A percentile compares a stretch with the other conserved stretches of the same genome.
phyloP scores from a whole-genome alignment of 2,888 invertebrate genomes.

The Gnatocerus cornutus region DNA sequence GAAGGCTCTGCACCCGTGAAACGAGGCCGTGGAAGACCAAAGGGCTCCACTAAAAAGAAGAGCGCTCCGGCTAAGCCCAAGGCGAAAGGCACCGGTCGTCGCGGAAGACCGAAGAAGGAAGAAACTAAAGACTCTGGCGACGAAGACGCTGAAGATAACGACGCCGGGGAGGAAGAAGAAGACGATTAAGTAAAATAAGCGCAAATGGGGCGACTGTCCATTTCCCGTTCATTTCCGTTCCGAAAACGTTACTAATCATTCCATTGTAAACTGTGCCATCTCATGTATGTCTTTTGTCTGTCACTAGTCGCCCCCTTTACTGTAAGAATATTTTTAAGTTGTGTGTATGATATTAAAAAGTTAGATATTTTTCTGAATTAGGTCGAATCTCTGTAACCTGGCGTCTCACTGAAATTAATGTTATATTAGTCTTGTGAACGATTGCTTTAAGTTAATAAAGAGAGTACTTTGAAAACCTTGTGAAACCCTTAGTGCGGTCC shows the following conservation, averaged over 20 bases:
- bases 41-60: conserved; percentile 73
- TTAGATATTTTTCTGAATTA: conserved; percentile 39
- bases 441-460: conserved; percentile 33
- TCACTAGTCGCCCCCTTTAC: conserved; percentile 26
- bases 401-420: conserved; percentile 35
- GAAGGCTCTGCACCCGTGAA: conserved; percentile 70
- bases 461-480: conserved; percentile 6
- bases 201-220: conserved; percentile 39
- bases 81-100: conserved; percentile 67
- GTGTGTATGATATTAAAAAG: conserved; percentile 48
- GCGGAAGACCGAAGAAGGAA: conserved; percentile 71
- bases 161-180: conserved; percentile 66
- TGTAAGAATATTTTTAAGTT: conserved; percentile 40
- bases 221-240: conserved; percentile 4
- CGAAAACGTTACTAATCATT: conserved; percentile 33
- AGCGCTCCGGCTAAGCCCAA: conserved; percentile 67
- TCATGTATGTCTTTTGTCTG: conserved; percentile 16
- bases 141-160: conserved; percentile 70
- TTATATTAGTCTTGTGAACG: conserved; percentile 44
- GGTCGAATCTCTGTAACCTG: conserved; percentile 45
- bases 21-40: conserved; percentile 74
- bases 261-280: conserved; percentile 45
- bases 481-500: too few relatives aligned
- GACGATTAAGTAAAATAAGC: conserved; percentile 49
- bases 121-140: conserved; percentile 68